Percentiles rank a stretch among this genome's conserved stretches.
Conservation (phyloP, 2,113 vertebrate genomes). For the Bombycilla garrulus region DNA sequence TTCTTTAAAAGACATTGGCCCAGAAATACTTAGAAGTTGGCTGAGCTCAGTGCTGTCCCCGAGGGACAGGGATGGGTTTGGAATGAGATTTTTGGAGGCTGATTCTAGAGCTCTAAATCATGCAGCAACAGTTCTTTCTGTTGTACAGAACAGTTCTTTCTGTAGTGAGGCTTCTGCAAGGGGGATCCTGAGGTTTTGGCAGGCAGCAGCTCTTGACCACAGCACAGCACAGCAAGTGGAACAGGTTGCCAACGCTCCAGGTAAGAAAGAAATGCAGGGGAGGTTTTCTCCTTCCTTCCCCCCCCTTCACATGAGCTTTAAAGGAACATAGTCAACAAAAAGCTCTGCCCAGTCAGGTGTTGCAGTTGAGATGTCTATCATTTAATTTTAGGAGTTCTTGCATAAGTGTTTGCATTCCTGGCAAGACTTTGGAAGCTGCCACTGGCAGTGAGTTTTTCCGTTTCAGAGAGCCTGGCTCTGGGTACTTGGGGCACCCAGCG, state of each 20-base stretch:
- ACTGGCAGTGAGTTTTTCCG: background rate
- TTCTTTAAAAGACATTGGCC: background rate
- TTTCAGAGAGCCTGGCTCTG: background rate
- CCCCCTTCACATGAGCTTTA: background rate
- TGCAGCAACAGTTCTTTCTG: background rate
- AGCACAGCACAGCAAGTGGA: background rate
- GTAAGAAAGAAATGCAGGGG: background rate
- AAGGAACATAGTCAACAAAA: background rate
- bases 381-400: background rate
- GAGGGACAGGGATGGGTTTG: background rate
- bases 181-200: background rate
- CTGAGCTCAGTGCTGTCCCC: background rate
- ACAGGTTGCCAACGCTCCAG: background rate
- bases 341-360: background rate
- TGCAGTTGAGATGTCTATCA: background rate
- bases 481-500: background rate
- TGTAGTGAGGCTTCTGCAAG: background rate
- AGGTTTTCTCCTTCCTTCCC: background rate
- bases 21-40: background rate
- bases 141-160: background rate
- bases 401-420: background rate
- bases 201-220: background rate
- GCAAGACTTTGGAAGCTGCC: background rate
- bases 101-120: background rate
- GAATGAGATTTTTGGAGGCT: background rate